Conservation (phyloP, 2,888 invertebrate genomes). For the Drosophila neutralis region DNA sequence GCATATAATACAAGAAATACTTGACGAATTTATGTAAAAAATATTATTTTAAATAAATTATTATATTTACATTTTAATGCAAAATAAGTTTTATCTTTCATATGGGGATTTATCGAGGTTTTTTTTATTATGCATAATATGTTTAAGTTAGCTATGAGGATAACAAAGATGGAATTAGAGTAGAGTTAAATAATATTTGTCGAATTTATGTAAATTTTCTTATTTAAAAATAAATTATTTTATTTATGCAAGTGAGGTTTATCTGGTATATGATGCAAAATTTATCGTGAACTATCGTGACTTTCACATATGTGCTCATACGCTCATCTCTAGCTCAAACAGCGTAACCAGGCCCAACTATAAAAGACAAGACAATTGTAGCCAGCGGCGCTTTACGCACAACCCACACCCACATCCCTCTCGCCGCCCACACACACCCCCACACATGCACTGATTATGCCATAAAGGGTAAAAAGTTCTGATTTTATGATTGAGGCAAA, state of each 20-base stretch:
- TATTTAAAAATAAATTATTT: neutral
- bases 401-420: constrained; percentile 1
- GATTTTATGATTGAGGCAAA: constrained; percentile 76
- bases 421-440: constrained; percentile 2
- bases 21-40: constrained; percentile 20
- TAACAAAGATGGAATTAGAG: neutral
- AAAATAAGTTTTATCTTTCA: neutral
- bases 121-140: too few species aligned
- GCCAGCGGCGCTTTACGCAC: constrained; percentile 56
- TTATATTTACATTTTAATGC: neutral
- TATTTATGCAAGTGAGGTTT: neutral
- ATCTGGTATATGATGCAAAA: neutral
- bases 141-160: too few species aligned
- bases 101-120: too few species aligned
- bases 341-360: constrained; percentile 60
- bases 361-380: constrained; percentile 76
- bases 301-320: constrained; percentile 23
- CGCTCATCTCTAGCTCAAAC: constrained; percentile 39
- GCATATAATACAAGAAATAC: neutral
- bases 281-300: neutral
- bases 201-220: constrained; percentile 11
- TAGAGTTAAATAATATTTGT: constrained; percentile 1
- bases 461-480: constrained; percentile 77
- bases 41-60: constrained; percentile 2
- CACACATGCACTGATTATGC: constrained; percentile 68